Conservation (phyloP, 2,888 invertebrate genomes). For the Torymus aiolomorphi region DNA sequence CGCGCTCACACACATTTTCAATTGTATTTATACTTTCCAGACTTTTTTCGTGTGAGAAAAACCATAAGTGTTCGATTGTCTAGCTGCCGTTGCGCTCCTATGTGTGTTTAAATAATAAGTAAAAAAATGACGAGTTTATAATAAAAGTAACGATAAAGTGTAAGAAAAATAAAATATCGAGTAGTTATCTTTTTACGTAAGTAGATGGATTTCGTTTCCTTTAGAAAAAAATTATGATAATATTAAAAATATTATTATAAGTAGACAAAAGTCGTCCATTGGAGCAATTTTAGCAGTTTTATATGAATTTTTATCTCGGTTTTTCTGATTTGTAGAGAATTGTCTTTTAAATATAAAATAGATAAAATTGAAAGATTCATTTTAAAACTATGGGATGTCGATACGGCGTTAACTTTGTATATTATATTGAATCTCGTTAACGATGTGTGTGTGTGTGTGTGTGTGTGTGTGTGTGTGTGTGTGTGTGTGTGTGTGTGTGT, state of each 20-base stretch:
- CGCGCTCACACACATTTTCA: conserved; percentile 20
- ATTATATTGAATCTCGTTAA: conserved; percentile 43
- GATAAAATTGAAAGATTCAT: conserved; percentile 49
- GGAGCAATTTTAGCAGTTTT: conserved; percentile 71
- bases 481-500: no score
- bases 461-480: no score
- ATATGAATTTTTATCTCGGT: conserved; percentile 70
- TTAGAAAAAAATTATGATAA: conserved; percentile 34
- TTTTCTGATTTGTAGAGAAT: conserved; percentile 60
- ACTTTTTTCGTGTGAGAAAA: conserved; percentile 58
- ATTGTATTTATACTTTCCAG: conserved; percentile 46
- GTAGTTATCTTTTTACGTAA: conserved; percentile 60
- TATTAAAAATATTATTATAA: conserved; percentile 14
- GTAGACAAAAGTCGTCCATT: conserved; percentile 64
- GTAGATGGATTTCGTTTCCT: conserved; percentile 54
- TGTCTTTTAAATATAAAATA: conserved; percentile 49
- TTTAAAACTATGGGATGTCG: conserved; percentile 2
- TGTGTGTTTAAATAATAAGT: conserved; percentile 62
- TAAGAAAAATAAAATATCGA: conserved; percentile 58
- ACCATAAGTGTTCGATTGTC: conserved; percentile 74
- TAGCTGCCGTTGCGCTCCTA: conserved; percentile 72
- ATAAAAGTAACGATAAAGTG: conserved; percentile 54
- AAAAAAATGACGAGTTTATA: conserved; percentile 45
- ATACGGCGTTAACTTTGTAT: conserved; percentile 39
- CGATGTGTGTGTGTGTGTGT: no score